Evolutionary conservation across 2,888 invertebrate species (phyloP), one percentile per base, ranked within the genome.

Genomic region (Hyppa rectilinea): DNA sequence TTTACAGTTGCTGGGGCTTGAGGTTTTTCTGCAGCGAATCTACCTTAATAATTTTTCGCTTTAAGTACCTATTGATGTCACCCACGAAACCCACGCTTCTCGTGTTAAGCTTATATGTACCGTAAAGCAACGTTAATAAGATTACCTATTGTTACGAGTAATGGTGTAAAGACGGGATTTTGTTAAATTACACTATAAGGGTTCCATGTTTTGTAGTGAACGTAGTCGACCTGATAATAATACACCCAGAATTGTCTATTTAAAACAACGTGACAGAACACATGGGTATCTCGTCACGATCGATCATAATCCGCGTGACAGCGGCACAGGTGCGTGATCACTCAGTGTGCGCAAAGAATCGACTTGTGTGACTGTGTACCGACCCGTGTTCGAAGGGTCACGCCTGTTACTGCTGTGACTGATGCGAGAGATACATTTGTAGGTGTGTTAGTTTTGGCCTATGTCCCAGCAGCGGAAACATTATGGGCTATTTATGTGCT

Each of bases 311-410:
- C 61, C 52, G 47, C 43, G 49, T 68, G 76, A 76, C 76, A 52
- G 60, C 29, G 36, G n/a, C 62, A 63, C 81, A 81, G 77, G 77
- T 77, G 77, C 53, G 77, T 75, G 80, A 75, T 69, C 77, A 76
- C 70, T 80, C 77, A 69, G 58, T 67, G 81, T 56, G 80, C 47
- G 50, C 59, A 66, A 80, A 66, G 67, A 80, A 75, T 76, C 59
- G 49, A 80, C 45, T 79, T 60, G 75, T 65, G 80, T n/a, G n/a
- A n/a, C n/a, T n/a, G n/a, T 64, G 65, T 74, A 38, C 43, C 53
- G 53, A 67, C 26, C 45, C 61, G 49, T 52, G 60, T 38, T 52
- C 5, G 7, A n/a, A 58, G 80, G 50, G 80, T 67, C 76, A 23
- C 61, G 50, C 76, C 56, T 23, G 29, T 17, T 52, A 47, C 61